These are phyloP conservation scores for Heptranchias perlo DNA, from an alignment of 2,113 vertebrate species.

Conservation along the genomic window DNA sequence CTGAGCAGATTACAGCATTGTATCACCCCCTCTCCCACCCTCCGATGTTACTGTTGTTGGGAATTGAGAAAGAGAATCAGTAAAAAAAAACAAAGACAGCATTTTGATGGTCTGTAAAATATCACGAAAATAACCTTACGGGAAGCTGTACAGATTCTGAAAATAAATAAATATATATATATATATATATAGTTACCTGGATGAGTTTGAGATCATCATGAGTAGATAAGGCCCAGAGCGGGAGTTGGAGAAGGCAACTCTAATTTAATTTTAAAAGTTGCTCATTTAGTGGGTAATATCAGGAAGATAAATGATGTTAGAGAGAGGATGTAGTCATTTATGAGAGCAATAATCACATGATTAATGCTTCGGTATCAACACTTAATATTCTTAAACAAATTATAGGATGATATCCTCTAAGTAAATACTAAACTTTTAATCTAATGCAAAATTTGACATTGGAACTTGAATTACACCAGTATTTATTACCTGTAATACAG, in stretches of 20 bases:
- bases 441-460: background rate
- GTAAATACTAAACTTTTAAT: background rate
- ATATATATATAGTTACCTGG: background rate
- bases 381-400: background rate
- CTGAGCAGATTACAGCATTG: background rate
- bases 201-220: background rate
- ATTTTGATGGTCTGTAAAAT: background rate
- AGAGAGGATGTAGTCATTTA: background rate
- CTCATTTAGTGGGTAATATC: background rate
- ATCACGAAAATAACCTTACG: background rate
- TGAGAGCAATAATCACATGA: background rate
- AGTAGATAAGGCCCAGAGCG: background rate
- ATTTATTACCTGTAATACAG: background rate
- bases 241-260: background rate
- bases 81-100: background rate
- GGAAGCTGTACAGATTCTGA: background rate
- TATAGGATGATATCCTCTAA: background rate
- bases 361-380: background rate
- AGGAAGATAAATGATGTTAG: background rate
- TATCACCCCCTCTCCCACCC: background rate
- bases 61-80: background rate
- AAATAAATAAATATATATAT: no score
- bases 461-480: background rate
- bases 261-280: background rate
- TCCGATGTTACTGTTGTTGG: background rate